phyloP scores from a whole-genome alignment of 1,140 invertebrate species.

The Caenorhabditis inopinata region DNA sequence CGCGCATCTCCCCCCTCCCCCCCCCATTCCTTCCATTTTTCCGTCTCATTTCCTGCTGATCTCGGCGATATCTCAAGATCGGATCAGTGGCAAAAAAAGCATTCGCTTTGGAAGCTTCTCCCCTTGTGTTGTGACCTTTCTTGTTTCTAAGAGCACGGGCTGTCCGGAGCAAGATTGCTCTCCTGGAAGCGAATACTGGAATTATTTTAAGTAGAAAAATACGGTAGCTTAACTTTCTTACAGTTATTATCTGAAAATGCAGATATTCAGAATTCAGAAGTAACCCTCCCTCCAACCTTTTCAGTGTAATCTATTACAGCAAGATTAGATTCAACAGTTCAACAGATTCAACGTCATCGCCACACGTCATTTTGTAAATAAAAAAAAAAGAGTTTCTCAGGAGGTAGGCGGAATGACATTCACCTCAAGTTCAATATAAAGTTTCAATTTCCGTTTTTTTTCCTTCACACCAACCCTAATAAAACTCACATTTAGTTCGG shows the following conservation, averaged over 20 bases:
- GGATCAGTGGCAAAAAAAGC: neutral
- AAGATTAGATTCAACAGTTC: too few relatives aligned
- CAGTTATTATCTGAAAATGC: too few relatives aligned
- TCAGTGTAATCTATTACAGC: too few relatives aligned
- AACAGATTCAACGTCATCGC: neutral
- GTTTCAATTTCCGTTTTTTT: conserved; percentile 16
- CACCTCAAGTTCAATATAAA: neutral
- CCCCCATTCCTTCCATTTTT: neutral
- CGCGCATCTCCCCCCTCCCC: neutral
- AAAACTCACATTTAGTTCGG: too few relatives aligned
- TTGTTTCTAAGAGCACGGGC: too few relatives aligned
- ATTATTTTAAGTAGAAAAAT: too few relatives aligned
- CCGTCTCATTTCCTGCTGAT: neutral
- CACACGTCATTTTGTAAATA: neutral
- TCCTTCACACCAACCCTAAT: neutral
- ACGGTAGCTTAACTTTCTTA: too few relatives aligned
- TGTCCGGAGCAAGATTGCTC: too few relatives aligned
- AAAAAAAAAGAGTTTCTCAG: too few relatives aligned
- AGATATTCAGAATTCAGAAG: too few relatives aligned
- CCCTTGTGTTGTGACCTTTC: neutral
- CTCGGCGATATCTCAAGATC: neutral
- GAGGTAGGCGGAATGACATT: neutral
- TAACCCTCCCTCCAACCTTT: too few relatives aligned
- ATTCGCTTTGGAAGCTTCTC: neutral
- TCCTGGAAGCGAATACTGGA: too few relatives aligned